Evolutionary conservation across 2,888 invertebrate genomes (phyloP).

Genomic region (Nycteola revayana): DNA sequence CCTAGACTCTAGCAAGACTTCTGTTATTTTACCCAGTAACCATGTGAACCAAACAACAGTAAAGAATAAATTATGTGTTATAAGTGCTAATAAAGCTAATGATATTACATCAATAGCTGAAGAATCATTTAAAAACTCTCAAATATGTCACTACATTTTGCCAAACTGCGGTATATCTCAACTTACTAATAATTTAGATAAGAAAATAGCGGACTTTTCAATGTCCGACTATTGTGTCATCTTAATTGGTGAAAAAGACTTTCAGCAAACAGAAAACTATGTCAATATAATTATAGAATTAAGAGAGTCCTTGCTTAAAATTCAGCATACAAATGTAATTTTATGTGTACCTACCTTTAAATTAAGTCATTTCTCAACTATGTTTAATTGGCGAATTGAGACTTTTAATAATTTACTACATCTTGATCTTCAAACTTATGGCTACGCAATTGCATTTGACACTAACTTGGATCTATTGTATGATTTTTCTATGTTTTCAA

Average conservation of each 20-base stretch:
- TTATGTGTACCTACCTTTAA: neutral
- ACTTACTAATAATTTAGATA: neutral
- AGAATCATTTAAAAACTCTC: neutral
- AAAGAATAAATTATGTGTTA: constrained; percentile 3
- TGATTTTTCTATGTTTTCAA: constrained; percentile 1
- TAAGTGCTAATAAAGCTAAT: constrained; percentile 5
- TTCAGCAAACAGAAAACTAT: constrained; percentile 1
- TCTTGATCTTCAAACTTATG: neutral
- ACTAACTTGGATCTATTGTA: neutral
- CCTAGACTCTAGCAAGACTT: neutral
- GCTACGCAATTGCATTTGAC: neutral
- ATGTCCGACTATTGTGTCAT: neutral
- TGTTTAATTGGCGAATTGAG: no score
- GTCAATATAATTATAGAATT: constrained; percentile 1
- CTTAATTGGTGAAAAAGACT: neutral
- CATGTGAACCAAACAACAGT: neutral
- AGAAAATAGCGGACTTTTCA: neutral
- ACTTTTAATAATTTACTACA: constrained; percentile 1
- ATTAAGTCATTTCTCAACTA: constrained; percentile 1
- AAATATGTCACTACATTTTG: constrained; percentile 3
- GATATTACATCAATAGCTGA: constrained; percentile 2
- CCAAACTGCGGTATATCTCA: constrained; percentile 2
- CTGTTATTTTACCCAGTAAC: neutral
- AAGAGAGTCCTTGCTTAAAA: neutral
- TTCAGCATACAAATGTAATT: neutral